Base-by-base conservation (phyloP, 2,888 invertebrate genomes). In the Torymus tubicola region DNA sequence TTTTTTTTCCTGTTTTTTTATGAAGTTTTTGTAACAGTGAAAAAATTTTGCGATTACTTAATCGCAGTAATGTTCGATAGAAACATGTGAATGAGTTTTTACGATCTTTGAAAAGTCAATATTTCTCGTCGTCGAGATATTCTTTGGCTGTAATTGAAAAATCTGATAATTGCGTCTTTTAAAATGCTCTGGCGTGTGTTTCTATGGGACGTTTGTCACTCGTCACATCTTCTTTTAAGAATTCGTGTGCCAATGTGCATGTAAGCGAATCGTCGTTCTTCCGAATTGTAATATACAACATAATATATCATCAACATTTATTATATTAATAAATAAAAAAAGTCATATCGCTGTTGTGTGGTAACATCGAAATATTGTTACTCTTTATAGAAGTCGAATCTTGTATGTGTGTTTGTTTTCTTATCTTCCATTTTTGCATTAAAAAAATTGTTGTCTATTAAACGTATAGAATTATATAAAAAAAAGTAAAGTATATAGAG, bases 271-370 rank as follows among this genome's bases (percentile, higher is more conserved):
- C 68, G 52, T 74, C 73, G 78, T 75, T 75, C 75, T 80, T 80
- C 70, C 75, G 74, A 78, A 77, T 75, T 70, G 60, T 73, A 75
- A 69, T 63, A 81, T 76, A 73, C 61, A 71, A 71, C 52, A 18
- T 63, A 71, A 72, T 50, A 74, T 78, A 73, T 80, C 24, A 64
- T 72, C 18, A 72, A 76, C 58, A 74, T 63, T 74, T 83, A 81
- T 84, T 69, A 70, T 84, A 83, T 82, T 63, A 78, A 82, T 82
- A 78, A 42, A 76, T 55, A 55, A 57, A 67, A 65, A 79, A 65
- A 84, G 83, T 84, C 84, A 84, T 84, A 84, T 85, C 83, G 84
- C 81, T 82, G 77, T 84, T 84, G 83, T 83, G 81, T 83, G 81
- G 83, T 83, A 84, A 84, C 81, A 83, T 75, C 81, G 77, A 83